These are phyloP conservation scores for Sclerurus mexicanus DNA, from an alignment of 2,113 vertebrate genomes.

Conservation along the genomic window DNA sequence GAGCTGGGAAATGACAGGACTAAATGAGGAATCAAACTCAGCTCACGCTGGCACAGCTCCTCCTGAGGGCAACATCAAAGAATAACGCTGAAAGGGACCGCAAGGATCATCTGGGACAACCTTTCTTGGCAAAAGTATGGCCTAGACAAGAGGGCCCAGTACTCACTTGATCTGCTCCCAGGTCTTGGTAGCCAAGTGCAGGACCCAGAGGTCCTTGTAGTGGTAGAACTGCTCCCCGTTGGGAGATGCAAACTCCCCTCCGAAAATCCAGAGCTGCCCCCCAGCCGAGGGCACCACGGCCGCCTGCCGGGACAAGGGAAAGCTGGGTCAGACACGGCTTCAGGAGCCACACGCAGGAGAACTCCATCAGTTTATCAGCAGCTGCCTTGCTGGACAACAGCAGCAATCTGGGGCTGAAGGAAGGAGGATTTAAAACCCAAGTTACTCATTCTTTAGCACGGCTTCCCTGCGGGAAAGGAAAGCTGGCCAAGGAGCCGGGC, in stretches of 20 bases:
- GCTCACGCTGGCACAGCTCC: background rate
- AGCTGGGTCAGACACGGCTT: background rate
- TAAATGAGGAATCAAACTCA: background rate
- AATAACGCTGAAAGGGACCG: background rate
- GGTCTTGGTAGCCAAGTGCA: conserved; percentile 87
- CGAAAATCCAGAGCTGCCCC: conserved; percentile 96
- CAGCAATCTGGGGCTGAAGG: background rate
- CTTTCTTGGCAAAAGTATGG: background rate
- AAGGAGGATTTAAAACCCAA: background rate
- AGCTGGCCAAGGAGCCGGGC: background rate
- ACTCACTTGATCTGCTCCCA: conserved; percentile 97
- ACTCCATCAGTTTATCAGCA: background rate
- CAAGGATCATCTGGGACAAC: background rate
- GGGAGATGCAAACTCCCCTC: conserved; percentile 94
- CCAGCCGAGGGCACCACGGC: conserved; percentile 87
- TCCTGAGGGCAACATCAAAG: background rate
- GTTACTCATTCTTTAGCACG: background rate
- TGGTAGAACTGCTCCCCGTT: conserved; percentile 96
- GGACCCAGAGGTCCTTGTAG: conserved; percentile 97
- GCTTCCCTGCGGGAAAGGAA: background rate
- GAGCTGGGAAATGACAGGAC: background rate
- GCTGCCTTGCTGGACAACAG: background rate
- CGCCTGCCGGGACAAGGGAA: conserved; percentile 71
- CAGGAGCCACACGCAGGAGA: background rate
- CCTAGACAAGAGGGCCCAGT: background rate